A percentile compares a stretch with the other conserved stretches of the same genome.
phyloP scores from a whole-genome alignment of 1,140 invertebrate species.

The Zaprionus lachaisei region DNA sequence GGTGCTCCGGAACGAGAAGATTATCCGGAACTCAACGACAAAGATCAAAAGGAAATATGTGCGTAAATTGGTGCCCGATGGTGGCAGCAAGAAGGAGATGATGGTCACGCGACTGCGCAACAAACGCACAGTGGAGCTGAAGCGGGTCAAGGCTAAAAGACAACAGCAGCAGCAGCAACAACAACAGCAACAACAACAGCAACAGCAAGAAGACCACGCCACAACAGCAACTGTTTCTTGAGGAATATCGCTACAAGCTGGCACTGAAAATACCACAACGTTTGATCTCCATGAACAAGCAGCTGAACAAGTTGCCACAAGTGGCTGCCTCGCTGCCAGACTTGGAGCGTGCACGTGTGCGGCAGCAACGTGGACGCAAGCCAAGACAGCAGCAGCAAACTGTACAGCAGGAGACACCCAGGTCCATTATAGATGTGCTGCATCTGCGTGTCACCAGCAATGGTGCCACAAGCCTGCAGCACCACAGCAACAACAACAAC shows the following conservation, averaged over 20 bases:
- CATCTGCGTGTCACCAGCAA: conserved; percentile 73
- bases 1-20: conserved; percentile 81
- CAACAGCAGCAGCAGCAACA: neutral
- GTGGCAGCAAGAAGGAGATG: conserved; percentile 61
- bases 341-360: conserved; percentile 85
- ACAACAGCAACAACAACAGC: neutral
- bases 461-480: conserved; percentile 50
- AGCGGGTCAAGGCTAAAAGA: conserved; percentile 28
- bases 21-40: conserved; percentile 76
- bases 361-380: conserved; percentile 34
- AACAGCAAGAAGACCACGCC: conserved; percentile 43
- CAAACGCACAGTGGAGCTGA: conserved; percentile 46
- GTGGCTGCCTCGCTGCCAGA: conserved; percentile 91
- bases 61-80: conserved; percentile 66
- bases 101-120: conserved; percentile 63
- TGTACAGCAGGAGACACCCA: conserved; percentile 47
- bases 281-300: conserved; percentile 90
- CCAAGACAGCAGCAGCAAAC: conserved; percentile 28
- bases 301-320: conserved; percentile 85
- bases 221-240: conserved; percentile 80
- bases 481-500: neutral
- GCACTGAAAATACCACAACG: conserved; percentile 91
- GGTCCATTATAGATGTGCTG: conserved; percentile 81
- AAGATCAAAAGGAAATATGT: conserved; percentile 80
- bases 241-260: conserved; percentile 91